These are phyloP conservation scores for Gobio gobio DNA, from an alignment of 2,113 vertebrate genomes.

Conservation along the genomic window DNA sequence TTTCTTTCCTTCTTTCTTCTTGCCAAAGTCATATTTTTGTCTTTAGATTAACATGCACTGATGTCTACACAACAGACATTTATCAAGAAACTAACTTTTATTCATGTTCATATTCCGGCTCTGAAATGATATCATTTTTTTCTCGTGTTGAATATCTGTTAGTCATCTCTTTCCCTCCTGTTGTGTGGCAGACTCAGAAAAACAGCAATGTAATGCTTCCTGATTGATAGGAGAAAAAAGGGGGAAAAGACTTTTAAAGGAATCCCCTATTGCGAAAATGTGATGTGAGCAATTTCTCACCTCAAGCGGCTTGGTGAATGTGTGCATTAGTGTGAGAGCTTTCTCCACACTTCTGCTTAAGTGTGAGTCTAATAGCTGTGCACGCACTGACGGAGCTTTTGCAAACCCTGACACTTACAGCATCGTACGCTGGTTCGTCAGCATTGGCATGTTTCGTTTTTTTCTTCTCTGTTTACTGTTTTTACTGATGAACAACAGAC, in stretches of 20 bases:
- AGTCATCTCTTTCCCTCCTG: conserved; percentile 36
- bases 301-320: conserved; percentile 43
- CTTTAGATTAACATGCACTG: neutral
- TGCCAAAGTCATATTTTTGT: neutral
- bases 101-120: conserved; percentile 3
- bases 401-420: conserved; percentile 29
- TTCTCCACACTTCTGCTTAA: conserved; percentile 32
- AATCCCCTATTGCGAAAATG: conserved; percentile 30
- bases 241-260: conserved; percentile 40
- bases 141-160: conserved; percentile 27
- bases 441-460: neutral
- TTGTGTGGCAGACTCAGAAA: conserved; percentile 23
- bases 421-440: neutral
- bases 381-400: conserved; percentile 31
- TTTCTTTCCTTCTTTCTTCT: no score
- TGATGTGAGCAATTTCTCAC: conserved; percentile 49
- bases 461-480: conserved; percentile 1
- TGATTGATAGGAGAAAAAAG: conserved; percentile 47
- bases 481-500: neutral
- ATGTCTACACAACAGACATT: neutral
- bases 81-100: neutral
- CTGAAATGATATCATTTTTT: neutral
- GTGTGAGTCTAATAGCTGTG: conserved; percentile 49
- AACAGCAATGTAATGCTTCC: conserved; percentile 25
- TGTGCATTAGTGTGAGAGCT: conserved; percentile 43